These are phyloP conservation scores for Rhimphoctona megacephalus DNA, from an alignment of 2,888 invertebrate genomes.

Conservation along the genomic window DNA sequence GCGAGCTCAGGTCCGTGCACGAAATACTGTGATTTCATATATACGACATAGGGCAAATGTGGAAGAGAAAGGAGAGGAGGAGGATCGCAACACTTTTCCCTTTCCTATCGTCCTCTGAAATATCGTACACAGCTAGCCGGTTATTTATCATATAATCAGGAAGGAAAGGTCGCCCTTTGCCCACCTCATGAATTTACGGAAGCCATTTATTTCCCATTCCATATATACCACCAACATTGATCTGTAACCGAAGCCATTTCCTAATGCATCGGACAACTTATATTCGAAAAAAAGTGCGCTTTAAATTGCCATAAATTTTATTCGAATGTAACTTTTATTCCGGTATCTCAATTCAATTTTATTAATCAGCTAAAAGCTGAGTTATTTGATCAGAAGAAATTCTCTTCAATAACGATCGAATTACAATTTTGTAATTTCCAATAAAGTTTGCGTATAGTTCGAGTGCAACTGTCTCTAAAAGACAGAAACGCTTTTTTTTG, in stretches of 20 bases:
- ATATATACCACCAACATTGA: slow-evolving; percentile 32
- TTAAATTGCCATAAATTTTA: slow-evolving; percentile 30
- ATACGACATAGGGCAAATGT: slow-evolving; percentile 2
- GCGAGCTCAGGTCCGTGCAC: slow-evolving; percentile 9
- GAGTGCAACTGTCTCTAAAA: no score
- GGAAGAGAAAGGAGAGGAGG: neutral
- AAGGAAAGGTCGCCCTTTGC: slow-evolving; percentile 57
- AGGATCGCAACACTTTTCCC: slow-evolving; percentile 30
- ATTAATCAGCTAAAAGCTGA: neutral
- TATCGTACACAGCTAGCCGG: slow-evolving; percentile 53
- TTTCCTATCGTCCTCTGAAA: slow-evolving; percentile 33
- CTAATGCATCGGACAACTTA: slow-evolving; percentile 19
- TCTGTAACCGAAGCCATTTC: slow-evolving; percentile 41
- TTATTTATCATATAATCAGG: slow-evolving; percentile 67
- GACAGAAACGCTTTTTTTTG: no score
- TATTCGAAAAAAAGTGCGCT: neutral
- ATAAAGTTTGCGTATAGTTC: neutral
- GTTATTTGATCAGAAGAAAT: neutral
- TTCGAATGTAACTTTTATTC: neutral
- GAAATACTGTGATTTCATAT: slow-evolving; percentile 43
- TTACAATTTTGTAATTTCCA: neutral
- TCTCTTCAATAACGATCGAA: neutral
- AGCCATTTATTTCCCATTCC: slow-evolving; percentile 58
- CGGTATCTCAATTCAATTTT: neutral
- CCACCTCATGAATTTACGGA: slow-evolving; percentile 50